phyloP scores from a whole-genome alignment of 2,888 invertebrate genomes.

The Mesorhabditis belari region DNA sequence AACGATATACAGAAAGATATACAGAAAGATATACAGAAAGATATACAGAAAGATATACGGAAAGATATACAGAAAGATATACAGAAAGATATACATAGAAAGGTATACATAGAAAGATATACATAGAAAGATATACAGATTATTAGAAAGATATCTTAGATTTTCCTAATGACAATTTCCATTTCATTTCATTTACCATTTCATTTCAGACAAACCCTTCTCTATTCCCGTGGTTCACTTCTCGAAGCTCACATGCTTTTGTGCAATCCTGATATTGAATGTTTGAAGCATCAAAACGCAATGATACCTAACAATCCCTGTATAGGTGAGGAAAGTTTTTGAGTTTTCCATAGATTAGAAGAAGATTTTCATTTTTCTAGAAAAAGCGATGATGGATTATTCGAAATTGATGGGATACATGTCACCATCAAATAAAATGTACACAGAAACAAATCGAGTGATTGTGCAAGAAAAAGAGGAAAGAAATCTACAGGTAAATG shows the following conservation, averaged over 20 bases:
- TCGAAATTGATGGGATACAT: constrained; percentile 18
- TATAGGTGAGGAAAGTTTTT: constrained; percentile 22
- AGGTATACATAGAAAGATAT: too few species aligned
- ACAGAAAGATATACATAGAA: too few species aligned
- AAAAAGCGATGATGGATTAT: constrained; percentile 32
- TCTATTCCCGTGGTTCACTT: constrained; percentile 33
- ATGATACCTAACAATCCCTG: constrained; percentile 48
- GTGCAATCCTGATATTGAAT: constrained; percentile 29
- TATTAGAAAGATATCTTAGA: too few species aligned
- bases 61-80: too few species aligned
- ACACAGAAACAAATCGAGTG: constrained; percentile 10
- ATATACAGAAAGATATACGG: too few species aligned
- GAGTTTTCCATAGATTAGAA: background rate
- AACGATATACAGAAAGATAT: too few species aligned
- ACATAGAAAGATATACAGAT: too few species aligned
- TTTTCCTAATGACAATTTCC: too few species aligned
- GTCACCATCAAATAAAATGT: background rate
- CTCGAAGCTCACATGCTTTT: constrained; percentile 48
- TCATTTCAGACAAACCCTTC: background rate
- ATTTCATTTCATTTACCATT: too few species aligned
- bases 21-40: too few species aligned
- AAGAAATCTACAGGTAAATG: background rate
- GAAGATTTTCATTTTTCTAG: constrained; percentile 9
- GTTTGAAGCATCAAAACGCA: constrained; percentile 27
- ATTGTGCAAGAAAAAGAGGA: constrained; percentile 4